Conservation (phyloP, 2,797 vertebrate genomes). For the Argentina silus region DNA sequence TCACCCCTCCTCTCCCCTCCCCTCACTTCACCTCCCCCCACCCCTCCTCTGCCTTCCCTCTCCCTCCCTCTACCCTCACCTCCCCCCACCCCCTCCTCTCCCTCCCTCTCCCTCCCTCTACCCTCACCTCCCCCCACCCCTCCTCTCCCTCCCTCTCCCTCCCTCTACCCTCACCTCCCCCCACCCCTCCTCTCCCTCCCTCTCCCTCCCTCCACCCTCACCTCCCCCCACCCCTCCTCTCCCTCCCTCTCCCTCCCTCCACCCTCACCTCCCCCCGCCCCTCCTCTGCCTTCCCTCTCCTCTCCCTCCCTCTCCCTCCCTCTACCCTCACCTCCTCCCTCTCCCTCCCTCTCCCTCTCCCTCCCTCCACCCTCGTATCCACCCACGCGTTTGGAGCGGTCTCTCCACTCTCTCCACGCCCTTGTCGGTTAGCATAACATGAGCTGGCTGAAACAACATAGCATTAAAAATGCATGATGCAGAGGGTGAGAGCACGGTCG, state of each 20-base stretch:
- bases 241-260: too few species aligned
- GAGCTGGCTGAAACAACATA: conserved; percentile 37
- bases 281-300: background rate
- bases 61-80: background rate
- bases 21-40: background rate
- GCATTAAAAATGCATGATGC: conserved; percentile 49
- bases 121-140: background rate
- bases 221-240: background rate
- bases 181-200: background rate
- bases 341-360: background rate
- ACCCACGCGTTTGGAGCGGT: background rate
- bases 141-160: background rate
- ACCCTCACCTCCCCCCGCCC: background rate
- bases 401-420: background rate
- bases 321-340: background rate
- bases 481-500: conserved; percentile 7
- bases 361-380: background rate
- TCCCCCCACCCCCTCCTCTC: background rate
- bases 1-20: background rate
- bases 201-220: background rate
- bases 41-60: background rate
- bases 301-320: background rate
- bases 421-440: conserved; percentile 34
- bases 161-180: background rate
- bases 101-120: background rate